These are phyloP conservation scores for Volucella inanis DNA, from an alignment of 2,888 invertebrate genomes.

Conservation along the genomic window DNA sequence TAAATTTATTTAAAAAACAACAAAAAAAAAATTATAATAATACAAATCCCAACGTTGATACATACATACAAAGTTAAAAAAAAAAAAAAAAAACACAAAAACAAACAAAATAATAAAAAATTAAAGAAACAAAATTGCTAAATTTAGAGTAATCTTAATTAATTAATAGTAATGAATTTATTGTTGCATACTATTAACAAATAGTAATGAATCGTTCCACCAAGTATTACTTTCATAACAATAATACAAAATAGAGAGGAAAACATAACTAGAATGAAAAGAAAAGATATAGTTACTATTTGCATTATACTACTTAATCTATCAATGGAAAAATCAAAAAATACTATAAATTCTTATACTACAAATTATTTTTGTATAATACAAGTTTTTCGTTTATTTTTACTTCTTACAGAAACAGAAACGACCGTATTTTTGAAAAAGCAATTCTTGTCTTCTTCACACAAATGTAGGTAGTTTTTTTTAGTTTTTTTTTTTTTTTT, in stretches of 20 bases:
- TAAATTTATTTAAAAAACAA: constrained; percentile 27
- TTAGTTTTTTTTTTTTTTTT: constrained; percentile 16
- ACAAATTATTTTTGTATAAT: constrained; percentile 45
- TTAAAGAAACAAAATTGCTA: no score
- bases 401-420: constrained; percentile 28
- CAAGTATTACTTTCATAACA: constrained; percentile 61
- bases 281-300: constrained; percentile 69
- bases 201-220: constrained; percentile 70
- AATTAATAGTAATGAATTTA: constrained; percentile 68
- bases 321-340: constrained; percentile 15
- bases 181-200: constrained; percentile 72
- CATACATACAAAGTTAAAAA: constrained; percentile 1
- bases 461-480: constrained; percentile 18
- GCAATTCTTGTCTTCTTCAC: constrained; percentile 55
- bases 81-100: constrained; percentile 23
- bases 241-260: constrained; percentile 23
- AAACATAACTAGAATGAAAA: constrained; percentile 35
- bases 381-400: constrained; percentile 21
- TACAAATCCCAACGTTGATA: constrained; percentile 69
- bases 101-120: constrained; percentile 25
- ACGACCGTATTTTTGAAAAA: constrained; percentile 48
- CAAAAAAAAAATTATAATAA: constrained; percentile 41
- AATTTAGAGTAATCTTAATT: constrained; percentile 65
- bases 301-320: constrained; percentile 61
- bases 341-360: constrained; percentile 21